Conservation (phyloP, 2,113 vertebrate species). For the Triplophysa siluroides region DNA sequence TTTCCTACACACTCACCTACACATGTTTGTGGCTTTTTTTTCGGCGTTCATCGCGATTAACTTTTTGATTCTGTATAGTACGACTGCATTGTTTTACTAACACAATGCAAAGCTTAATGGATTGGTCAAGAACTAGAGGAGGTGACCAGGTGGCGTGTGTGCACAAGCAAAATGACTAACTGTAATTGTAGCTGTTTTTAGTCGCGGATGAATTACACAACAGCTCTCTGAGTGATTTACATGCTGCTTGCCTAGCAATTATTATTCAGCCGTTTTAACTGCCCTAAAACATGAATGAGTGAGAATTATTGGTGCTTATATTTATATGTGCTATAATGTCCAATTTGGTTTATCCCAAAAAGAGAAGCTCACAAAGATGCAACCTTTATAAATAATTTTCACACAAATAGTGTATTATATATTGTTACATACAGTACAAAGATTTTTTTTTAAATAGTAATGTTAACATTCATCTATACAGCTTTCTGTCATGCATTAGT, state of each 20-base stretch:
- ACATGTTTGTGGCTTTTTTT: not conserved
- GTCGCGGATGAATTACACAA: conserved; percentile 6
- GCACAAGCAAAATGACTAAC: conserved; percentile 25
- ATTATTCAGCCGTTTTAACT: not conserved
- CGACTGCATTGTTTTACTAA: not conserved
- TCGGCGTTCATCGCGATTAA: not conserved
- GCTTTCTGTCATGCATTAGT: not conserved
- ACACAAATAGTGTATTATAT: too few relatives aligned
- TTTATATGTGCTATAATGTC: not conserved
- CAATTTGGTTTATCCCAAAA: too few relatives aligned
- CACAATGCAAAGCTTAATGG: not conserved
- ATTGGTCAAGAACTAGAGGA: not conserved
- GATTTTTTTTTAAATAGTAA: not conserved
- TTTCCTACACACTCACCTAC: not conserved
- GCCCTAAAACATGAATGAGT: not conserved
- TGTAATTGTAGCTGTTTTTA: conserved; percentile 39
- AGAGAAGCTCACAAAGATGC: too few relatives aligned
- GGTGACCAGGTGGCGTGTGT: conserved; percentile 14
- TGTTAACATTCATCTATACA: not conserved
- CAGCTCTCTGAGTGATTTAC: conserved; percentile 5
- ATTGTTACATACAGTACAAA: too few relatives aligned
- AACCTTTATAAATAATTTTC: too few relatives aligned
- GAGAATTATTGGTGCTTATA: not conserved
- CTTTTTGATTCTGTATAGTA: not conserved
- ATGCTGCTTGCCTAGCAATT: not conserved